Conservation (phyloP, 2,113 vertebrate species). For the Sarotherodon lohbergeri region DNA sequence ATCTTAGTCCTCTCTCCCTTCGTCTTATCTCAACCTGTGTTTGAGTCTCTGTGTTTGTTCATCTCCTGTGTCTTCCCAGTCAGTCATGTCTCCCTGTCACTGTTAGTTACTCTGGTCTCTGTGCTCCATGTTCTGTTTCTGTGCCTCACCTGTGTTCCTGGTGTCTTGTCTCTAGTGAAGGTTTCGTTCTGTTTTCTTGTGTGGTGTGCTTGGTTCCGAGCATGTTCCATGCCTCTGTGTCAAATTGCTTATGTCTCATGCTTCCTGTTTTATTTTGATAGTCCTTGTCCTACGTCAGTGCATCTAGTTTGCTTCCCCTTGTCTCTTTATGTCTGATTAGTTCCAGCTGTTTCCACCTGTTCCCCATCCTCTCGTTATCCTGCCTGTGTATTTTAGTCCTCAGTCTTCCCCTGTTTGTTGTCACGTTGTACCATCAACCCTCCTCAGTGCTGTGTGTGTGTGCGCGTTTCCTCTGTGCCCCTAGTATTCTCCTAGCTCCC, state of each 20-base stretch:
- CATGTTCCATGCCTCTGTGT: neutral
- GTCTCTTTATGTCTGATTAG: neutral
- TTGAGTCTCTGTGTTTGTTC: too few species aligned
- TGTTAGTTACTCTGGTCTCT: too few species aligned
- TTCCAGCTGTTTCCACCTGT: neutral
- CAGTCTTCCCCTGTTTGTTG: neutral
- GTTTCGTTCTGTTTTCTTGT: too few species aligned
- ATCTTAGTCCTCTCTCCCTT: too few species aligned
- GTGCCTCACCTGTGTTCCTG: too few species aligned
- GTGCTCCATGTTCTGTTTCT: too few species aligned
- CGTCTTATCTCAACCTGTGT: too few species aligned
- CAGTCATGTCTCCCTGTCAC: too few species aligned
- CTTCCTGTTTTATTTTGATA: neutral
- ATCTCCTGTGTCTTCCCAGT: too few species aligned
- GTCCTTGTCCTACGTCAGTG: neutral
- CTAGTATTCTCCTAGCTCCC: accelerated
- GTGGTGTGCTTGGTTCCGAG: neutral
- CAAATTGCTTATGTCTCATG: neutral
- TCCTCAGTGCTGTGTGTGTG: neutral
- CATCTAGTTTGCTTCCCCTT: neutral
- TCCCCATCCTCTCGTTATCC: neutral
- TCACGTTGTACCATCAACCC: accelerated
- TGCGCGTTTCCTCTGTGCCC: accelerated
- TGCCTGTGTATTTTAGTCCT: neutral
- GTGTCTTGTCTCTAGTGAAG: too few species aligned